These are phyloP conservation scores for Xylocampa areola DNA, from an alignment of 2,888 invertebrate genomes.

Conservation along the genomic window DNA sequence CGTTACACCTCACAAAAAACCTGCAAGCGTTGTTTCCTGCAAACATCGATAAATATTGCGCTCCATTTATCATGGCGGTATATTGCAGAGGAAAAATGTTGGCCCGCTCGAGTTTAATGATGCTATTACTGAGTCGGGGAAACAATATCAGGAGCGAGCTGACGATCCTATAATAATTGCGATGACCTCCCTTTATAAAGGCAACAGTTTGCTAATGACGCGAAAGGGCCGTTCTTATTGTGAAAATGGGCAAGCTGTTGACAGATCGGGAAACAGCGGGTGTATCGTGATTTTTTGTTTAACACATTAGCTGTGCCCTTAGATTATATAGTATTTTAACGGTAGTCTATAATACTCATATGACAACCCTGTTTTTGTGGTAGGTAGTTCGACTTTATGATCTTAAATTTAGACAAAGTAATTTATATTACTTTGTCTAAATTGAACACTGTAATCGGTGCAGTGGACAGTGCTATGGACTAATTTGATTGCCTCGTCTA, in stretches of 20 bases:
- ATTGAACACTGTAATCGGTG: too few relatives aligned
- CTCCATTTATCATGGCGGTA: conserved; percentile 65
- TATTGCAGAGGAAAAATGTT: conserved; percentile 63
- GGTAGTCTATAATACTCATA: too few relatives aligned
- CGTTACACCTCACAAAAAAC: conserved; percentile 28
- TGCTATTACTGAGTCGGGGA: conserved; percentile 65
- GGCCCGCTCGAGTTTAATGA: conserved; percentile 64
- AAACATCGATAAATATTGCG: conserved; percentile 65
- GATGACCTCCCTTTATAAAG: conserved; percentile 37
- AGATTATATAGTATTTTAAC: too few relatives aligned
- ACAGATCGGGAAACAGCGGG: conserved; percentile 9
- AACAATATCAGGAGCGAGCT: conserved; percentile 63
- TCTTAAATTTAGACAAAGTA: too few relatives aligned
- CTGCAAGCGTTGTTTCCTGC: conserved; percentile 45
- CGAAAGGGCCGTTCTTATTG: conserved; percentile 26
- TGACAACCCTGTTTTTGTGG: too few relatives aligned
- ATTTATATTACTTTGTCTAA: too few relatives aligned
- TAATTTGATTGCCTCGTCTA: too few relatives aligned
- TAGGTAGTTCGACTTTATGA: too few relatives aligned
- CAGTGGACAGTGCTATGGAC: too few relatives aligned
- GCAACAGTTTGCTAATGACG: conserved; percentile 47
- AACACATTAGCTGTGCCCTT: too few relatives aligned
- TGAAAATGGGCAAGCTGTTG: conserved; percentile 35
- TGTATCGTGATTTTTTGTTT: neutral
- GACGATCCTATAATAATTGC: conserved; percentile 58